Percentiles rank a stretch among this genome's conserved stretches.
These are phyloP conservation scores for Tylochromis polylepis DNA, from an alignment of 2,113 vertebrate species.

Conservation along the genomic window DNA sequence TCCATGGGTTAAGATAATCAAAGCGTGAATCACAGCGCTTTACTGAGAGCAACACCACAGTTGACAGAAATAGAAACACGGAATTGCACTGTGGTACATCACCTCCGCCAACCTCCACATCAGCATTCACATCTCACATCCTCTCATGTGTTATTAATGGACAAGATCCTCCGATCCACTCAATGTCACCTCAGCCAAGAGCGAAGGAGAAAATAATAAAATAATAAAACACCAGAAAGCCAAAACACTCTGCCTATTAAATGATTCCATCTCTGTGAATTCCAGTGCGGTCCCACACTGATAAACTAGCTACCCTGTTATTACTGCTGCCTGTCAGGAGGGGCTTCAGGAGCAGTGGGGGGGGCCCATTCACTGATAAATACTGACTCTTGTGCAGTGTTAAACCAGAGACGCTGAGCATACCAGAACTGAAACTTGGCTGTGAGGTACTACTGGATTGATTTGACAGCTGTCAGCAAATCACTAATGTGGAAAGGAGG, in stretches of 20 bases:
- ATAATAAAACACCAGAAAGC: conserved; percentile 35
- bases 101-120: conserved; percentile 26
- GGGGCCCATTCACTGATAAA: neutral
- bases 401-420: neutral
- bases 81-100: conserved; percentile 22
- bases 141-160: conserved; percentile 60
- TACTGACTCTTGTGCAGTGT: neutral
- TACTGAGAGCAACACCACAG: neutral
- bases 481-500: conserved; percentile 14
- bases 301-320: conserved; percentile 43
- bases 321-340: conserved; percentile 38
- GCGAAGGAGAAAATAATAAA: conserved; percentile 5
- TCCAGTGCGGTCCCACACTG: conserved; percentile 21
- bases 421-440: neutral
- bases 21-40: conserved; percentile 41
- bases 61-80: conserved; percentile 41
- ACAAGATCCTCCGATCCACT: conserved; percentile 33
- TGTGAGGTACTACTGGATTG: neutral
- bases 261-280: conserved; percentile 55
- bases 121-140: conserved; percentile 42
- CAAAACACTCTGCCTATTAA: conserved; percentile 49
- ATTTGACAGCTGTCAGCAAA: conserved; percentile 33
- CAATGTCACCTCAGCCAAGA: conserved; percentile 46
- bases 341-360: neutral
- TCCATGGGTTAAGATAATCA: conserved; percentile 41